Base-by-base conservation (phyloP, 2,888 invertebrate species). In the Andrena marginata region DNA sequence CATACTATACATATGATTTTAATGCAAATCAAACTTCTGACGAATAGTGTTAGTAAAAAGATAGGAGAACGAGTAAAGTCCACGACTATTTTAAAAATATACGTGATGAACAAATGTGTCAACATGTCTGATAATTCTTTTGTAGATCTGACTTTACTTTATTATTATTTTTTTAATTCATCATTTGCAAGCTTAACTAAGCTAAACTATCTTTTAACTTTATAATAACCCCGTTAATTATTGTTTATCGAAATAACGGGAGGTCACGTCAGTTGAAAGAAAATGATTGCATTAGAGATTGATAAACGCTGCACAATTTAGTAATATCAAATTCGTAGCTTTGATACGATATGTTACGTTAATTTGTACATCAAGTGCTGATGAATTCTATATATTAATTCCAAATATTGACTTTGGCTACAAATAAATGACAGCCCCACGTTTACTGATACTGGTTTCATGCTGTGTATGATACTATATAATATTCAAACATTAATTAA, bases 341-440 rank as follows among this genome's bases (percentile, higher is more conserved):
- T 54, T 20, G 54, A 54, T 23, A 54, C 3, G 54, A 8, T 2
- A 20, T 10, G 23, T 8, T 20, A 54, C 54, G 20, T 54, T 20
- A 54, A 54, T 54, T 51, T 29, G 23, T 42, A 16, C 42, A 42
- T 42, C 13, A 2, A 6, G 10, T 33, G 1, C 33, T 49, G 33
- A 51, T n/a, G 23, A 33, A 35, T 63, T 63, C 49, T 72, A 16
- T 63, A n/a, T 63, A 35, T 63, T 72, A 51, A 72, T 33, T 63
- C 51, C 10, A 72, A 63, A 72, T 13, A 51, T 72, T 72, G 33
- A 63, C 49, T 51, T 51, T 63, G 51, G n/a, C 20, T 51, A 51
- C 54, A 10, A 54, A 54, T 54, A 54, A 54, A 54, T 20, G 8
- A 10, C 6, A 51, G 2, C 2, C 8, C 2, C n/a, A 20, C 7